Evolutionary conservation across 2,113 vertebrate species (phyloP).

Genomic region (Grus americana): DNA sequence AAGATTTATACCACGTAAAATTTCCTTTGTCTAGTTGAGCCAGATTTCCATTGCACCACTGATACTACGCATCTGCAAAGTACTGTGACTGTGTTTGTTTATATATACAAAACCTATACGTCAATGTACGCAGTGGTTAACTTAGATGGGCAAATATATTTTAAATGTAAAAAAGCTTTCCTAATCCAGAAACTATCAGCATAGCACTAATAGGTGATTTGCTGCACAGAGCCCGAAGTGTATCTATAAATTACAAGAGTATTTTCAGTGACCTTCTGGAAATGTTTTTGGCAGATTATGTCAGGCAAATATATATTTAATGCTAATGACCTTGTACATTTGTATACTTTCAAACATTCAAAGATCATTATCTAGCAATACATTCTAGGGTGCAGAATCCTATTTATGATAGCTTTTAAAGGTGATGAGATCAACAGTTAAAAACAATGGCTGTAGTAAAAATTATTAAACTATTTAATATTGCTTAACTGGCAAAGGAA

Average conservation of each 20-base stretch:
- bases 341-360: not conserved
- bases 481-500: not conserved
- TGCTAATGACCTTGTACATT: not conserved
- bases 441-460: not conserved
- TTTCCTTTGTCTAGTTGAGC: not conserved
- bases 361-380: not conserved
- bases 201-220: not conserved
- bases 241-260: not conserved
- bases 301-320: not conserved
- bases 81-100: not conserved
- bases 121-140: not conserved
- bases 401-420: not conserved
- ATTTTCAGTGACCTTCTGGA: not conserved
- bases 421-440: not conserved
- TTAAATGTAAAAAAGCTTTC: not conserved
- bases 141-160: not conserved
- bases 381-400: not conserved
- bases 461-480: not conserved
- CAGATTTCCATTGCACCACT: not conserved
- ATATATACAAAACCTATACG: not conserved
- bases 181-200: not conserved
- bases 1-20: not conserved
- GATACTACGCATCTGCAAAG: not conserved
- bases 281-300: not conserved
- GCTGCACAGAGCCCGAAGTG: not conserved